A percentile compares a stretch with the other conserved stretches of the same genome.
Evolutionary conservation across 2,113 vertebrate species (phyloP).

Genomic region (Scomber scombrus): DNA sequence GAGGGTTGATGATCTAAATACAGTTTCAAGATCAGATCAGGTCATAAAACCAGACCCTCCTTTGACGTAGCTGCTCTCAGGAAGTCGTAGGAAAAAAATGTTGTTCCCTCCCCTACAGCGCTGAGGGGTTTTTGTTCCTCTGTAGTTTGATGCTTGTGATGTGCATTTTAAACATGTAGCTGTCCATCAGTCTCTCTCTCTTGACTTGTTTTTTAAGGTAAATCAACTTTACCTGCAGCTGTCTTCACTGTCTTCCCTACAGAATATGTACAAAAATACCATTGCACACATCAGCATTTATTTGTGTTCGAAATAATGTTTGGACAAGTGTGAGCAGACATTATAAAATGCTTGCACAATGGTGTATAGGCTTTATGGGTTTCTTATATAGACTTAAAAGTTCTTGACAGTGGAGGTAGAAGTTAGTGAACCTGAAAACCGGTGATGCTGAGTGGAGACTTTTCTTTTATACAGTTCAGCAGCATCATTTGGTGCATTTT

Average conservation of each 20-base stretch:
- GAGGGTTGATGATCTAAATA: too few relatives aligned
- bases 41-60: too few relatives aligned
- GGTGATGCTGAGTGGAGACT: slow-evolving; percentile 31
- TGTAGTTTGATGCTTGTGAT: too few relatives aligned
- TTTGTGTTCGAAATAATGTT: slow-evolving; percentile 30
- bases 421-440: slow-evolving; percentile 43
- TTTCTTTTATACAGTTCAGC: slow-evolving; percentile 25
- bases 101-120: background rate
- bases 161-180: slow-evolving; percentile 15
- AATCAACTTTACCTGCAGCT: slow-evolving; percentile 6
- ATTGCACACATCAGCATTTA: slow-evolving; percentile 24
- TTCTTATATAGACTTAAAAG: slow-evolving; percentile 35
- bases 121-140: background rate
- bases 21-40: too few relatives aligned
- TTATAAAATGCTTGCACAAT: slow-evolving; percentile 33
- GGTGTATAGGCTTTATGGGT: slow-evolving; percentile 24
- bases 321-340: slow-evolving; percentile 39
- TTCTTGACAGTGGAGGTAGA: slow-evolving; percentile 44
- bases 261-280: background rate
- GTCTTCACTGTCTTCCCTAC: slow-evolving; percentile 17
- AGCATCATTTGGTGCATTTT: slow-evolving; percentile 14
- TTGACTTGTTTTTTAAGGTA: slow-evolving; percentile 10
- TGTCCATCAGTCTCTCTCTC: slow-evolving; percentile 15
- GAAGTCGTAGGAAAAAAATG: too few relatives aligned
- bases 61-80: too few relatives aligned